These are phyloP conservation scores for Odontomachus brunneus DNA, from an alignment of 1,140 invertebrate genomes.

Conservation along the genomic window DNA sequence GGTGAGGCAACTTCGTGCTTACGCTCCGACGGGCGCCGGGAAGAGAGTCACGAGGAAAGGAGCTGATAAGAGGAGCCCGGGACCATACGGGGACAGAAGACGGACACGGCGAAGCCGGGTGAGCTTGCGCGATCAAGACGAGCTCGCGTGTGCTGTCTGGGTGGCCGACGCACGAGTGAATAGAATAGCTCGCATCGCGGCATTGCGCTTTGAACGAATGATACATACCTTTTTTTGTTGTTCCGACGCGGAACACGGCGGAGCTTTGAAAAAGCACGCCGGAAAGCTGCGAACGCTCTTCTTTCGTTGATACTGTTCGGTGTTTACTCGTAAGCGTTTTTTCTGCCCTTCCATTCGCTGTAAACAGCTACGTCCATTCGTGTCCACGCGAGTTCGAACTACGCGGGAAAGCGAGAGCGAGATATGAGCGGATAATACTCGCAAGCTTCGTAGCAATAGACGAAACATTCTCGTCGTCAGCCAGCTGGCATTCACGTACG, in stretches of 20 bases:
- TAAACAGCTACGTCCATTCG: neutral
- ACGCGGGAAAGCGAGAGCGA: neutral
- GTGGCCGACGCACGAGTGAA: slow-evolving; percentile 9
- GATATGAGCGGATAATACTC: neutral
- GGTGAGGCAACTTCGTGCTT: slow-evolving; percentile 15
- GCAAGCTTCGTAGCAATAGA: slow-evolving; percentile 1
- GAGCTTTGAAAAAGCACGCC: slow-evolving; percentile 38
- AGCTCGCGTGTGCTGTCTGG: slow-evolving; percentile 54
- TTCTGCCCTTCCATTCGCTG: slow-evolving; percentile 1
- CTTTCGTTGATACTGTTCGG: slow-evolving; percentile 50
- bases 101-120: slow-evolving; percentile 13
- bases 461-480: slow-evolving; percentile 14
- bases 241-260: slow-evolving; percentile 26
- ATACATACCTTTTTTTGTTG: slow-evolving; percentile 29
- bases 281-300: slow-evolving; percentile 15
- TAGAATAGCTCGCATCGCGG: neutral
- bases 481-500: slow-evolving; percentile 21
- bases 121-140: slow-evolving; percentile 37
- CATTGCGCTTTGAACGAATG: slow-evolving; percentile 3
- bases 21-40: neutral
- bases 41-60: slow-evolving; percentile 28
- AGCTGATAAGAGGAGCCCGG: neutral
- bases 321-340: slow-evolving; percentile 37
- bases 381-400: neutral
- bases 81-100: slow-evolving; percentile 43